Evolutionary conservation across 2,113 vertebrate genomes (phyloP).

Genomic region (Trematocara stigmaticum): DNA sequence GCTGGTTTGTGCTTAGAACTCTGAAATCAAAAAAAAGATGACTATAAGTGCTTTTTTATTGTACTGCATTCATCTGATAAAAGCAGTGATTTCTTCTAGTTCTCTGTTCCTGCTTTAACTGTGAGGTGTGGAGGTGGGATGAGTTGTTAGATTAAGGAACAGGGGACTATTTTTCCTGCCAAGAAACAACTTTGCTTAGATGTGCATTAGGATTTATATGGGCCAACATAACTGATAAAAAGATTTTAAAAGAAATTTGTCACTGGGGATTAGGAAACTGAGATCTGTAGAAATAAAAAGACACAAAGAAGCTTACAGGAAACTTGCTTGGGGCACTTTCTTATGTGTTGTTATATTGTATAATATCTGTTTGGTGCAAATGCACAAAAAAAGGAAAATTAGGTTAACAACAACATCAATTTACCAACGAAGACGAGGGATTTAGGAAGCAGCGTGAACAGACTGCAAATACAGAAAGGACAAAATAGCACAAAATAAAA

Average conservation of each 20-base stretch:
- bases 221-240: neutral
- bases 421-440: neutral
- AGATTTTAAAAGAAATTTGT: neutral
- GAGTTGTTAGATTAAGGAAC: neutral
- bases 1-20: neutral
- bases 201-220: neutral
- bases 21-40: neutral
- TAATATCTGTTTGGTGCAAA: neutral
- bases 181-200: too few species aligned
- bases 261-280: neutral
- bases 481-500: neutral
- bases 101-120: neutral
- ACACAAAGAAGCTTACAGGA: neutral
- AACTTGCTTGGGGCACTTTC: neutral
- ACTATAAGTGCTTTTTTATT: neutral
- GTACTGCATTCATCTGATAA: neutral
- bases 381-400: neutral
- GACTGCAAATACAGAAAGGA: neutral
- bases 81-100: neutral
- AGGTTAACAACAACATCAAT: neutral
- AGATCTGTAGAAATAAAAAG: neutral
- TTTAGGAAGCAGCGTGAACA: neutral
- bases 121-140: neutral
- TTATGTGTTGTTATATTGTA: rapidly evolving
- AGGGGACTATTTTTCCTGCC: too few species aligned